A percentile compares a stretch with the other conserved stretches of the same genome.
Conservation (phyloP, 2,888 invertebrate species). For the Stenurella melanura region DNA sequence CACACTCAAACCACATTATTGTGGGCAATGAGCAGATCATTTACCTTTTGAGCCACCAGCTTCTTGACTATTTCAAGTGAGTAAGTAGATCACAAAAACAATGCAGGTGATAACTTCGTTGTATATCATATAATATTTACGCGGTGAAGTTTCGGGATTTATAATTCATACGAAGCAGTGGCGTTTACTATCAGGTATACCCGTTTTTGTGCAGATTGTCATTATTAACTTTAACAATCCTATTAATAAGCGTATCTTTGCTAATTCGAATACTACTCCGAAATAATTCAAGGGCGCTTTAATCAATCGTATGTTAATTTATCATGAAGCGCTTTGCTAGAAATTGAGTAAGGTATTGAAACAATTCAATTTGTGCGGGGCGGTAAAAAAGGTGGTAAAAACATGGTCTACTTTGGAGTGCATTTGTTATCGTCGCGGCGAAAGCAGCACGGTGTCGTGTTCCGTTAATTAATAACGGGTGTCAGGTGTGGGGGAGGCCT, state of each 20-base stretch:
- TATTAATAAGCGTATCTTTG: not conserved
- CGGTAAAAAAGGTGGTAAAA: slow-evolving; percentile 51
- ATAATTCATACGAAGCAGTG: no score
- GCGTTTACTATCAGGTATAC: no score
- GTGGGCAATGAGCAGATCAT: no score
- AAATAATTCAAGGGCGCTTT: slow-evolving; percentile 18
- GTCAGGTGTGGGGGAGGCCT: slow-evolving; percentile 65
- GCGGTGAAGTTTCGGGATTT: no score
- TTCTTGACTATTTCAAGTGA: no score
- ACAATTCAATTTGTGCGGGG: slow-evolving; percentile 51
- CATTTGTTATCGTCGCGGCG: slow-evolving; percentile 52
- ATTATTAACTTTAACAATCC: no score
- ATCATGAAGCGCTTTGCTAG: slow-evolving; percentile 39
- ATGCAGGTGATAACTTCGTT: no score
- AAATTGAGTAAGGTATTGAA: slow-evolving; percentile 46
- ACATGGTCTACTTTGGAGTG: slow-evolving; percentile 58
- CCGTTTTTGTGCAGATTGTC: no score
- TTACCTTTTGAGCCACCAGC: no score
- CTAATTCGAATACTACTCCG: not conserved
- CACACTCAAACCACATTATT: no score
- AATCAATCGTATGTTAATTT: slow-evolving; percentile 40
- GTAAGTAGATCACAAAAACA: no score
- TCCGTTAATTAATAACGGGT: slow-evolving; percentile 69
- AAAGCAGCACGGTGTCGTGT: slow-evolving; percentile 58
- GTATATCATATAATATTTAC: no score